Conservation (phyloP, 92 coral and sea anemone species). For the Bergia puertoricense region DNA sequence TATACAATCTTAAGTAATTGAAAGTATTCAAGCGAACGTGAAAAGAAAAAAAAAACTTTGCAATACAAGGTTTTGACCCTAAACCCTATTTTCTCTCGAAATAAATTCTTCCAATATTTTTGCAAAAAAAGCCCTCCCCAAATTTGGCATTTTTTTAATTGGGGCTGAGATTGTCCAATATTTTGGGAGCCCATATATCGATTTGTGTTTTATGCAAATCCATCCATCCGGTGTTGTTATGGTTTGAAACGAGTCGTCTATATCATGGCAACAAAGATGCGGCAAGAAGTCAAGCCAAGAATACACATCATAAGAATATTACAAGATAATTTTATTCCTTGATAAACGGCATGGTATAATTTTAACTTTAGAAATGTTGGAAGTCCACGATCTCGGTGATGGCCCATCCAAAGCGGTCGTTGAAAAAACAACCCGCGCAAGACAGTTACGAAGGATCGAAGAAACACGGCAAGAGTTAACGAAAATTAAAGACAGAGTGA, state of each 20-base stretch:
- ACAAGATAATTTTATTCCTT: neutral
- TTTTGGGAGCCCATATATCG: neutral
- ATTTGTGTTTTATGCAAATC: constrained; percentile 10
- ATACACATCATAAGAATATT: neutral
- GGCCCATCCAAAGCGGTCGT: constrained; percentile 90
- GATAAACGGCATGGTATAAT: neutral
- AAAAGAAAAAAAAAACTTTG: too few relatives aligned
- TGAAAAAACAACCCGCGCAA: constrained; percentile 81
- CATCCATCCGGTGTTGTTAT: neutral
- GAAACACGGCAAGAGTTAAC: constrained; percentile 89
- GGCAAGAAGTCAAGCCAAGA: neutral
- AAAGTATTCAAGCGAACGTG: too few relatives aligned
- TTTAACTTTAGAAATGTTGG: constrained; percentile 43
- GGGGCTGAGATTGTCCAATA: constrained; percentile 23
- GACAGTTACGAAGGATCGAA: constrained; percentile 74
- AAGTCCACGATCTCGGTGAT: constrained; percentile 76
- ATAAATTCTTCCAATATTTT: too few relatives aligned
- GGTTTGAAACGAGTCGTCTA: neutral
- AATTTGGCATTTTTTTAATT: neutral
- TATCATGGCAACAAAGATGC: constrained; percentile 39
- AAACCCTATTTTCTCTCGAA: neutral
- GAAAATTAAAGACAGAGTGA: constrained; percentile 82
- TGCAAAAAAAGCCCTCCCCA: too few relatives aligned
- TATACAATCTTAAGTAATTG: too few relatives aligned
- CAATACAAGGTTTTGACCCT: too few relatives aligned